Conservation (phyloP, 2,888 invertebrate species). For the Cataglyphis cursor region DNA sequence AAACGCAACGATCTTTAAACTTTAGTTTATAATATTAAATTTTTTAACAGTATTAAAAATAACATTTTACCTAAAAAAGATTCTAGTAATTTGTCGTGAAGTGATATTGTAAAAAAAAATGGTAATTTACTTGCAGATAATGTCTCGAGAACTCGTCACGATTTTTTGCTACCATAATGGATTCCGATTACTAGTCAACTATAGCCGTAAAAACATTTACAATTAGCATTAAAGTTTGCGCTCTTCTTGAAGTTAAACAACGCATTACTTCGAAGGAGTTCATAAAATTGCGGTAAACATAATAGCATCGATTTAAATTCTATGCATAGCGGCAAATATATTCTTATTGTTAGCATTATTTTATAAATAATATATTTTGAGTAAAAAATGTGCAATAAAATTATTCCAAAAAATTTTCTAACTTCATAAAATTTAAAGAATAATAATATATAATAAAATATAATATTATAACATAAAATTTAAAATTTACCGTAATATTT, state of each 20-base stretch:
- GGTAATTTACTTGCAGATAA: constrained; percentile 57
- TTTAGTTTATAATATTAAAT: constrained; percentile 10
- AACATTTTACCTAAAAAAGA: neutral
- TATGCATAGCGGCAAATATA: neutral
- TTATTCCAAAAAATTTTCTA: constrained; percentile 1
- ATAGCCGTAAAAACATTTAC: constrained; percentile 66
- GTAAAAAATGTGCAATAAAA: neutral
- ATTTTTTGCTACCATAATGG: constrained; percentile 61
- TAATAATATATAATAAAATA: too few relatives aligned
- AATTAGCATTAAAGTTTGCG: constrained; percentile 55
- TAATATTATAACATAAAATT: too few relatives aligned
- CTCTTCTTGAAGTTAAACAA: constrained; percentile 6
- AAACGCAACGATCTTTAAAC: neutral
- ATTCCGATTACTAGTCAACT: constrained; percentile 51
- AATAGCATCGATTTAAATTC: constrained; percentile 7
- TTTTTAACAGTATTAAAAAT: neutral
- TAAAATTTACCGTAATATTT: neutral
- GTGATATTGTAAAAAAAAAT: constrained; percentile 10
- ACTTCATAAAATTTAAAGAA: neutral
- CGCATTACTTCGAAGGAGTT: neutral
- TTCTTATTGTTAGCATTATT: neutral
- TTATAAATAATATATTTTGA: neutral
- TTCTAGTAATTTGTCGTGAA: neutral
- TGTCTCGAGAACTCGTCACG: constrained; percentile 43
- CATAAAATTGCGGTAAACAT: neutral